These are phyloP conservation scores for Odontesthes bonariensis DNA, from an alignment of 2,113 vertebrate species.

Conservation along the genomic window DNA sequence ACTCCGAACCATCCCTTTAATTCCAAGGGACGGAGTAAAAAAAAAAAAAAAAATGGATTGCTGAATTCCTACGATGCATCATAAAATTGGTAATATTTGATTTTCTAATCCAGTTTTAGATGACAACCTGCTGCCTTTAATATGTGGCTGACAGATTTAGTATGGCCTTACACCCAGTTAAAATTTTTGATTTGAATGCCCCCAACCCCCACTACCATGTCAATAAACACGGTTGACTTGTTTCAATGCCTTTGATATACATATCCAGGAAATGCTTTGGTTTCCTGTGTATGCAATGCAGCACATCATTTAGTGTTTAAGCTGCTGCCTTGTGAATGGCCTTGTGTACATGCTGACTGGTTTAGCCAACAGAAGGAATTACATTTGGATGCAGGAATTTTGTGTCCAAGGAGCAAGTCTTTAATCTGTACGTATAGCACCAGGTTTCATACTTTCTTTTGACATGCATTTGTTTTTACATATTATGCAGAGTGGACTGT, in stretches of 20 bases:
- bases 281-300: constrained; percentile 73
- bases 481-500: constrained; percentile 2
- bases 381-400: constrained; percentile 21
- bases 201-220: neutral
- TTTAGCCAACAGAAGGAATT: constrained; percentile 31
- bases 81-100: neutral
- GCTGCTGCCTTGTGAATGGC: constrained; percentile 54
- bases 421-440: constrained; percentile 52
- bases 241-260: constrained; percentile 14
- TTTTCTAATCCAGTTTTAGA: constrained; percentile 7
- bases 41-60: neutral
- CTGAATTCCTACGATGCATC: neutral
- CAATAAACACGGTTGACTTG: constrained; percentile 30
- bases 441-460: constrained; percentile 30
- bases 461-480: neutral
- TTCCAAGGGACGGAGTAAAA: no score
- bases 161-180: neutral
- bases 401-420: constrained; percentile 34
- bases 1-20: no score
- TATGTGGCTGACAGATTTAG: neutral
- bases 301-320: constrained; percentile 25
- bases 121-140: neutral
- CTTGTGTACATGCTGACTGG: constrained; percentile 2
- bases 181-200: neutral
- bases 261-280: constrained; percentile 77